phyloP scores from a whole-genome alignment of 2,797 vertebrate genomes.

The Bovichtus variegatus region DNA sequence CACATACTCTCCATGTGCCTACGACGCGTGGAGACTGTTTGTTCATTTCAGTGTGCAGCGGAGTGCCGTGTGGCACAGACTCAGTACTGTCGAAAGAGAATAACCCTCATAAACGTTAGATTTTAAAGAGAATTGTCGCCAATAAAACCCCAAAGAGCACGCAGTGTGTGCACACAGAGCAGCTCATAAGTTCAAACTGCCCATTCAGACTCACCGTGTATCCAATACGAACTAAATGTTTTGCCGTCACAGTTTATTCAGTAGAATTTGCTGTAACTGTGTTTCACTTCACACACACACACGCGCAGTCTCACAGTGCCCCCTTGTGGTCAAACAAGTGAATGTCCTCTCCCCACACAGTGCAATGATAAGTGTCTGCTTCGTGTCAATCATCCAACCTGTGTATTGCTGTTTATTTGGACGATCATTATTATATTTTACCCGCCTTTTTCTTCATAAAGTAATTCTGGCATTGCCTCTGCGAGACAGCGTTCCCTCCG shows the following conservation, averaged over 20 bases:
- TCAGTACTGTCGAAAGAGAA: too few species aligned
- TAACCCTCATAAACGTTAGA: too few species aligned
- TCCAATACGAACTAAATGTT: neutral
- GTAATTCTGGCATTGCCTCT: neutral
- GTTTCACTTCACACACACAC: constrained; percentile 9
- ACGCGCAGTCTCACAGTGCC: constrained; percentile 44
- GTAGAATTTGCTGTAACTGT: neutral
- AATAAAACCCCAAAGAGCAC: neutral
- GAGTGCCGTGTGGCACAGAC: constrained; percentile 7
- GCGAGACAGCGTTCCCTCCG: neutral
- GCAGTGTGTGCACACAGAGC: neutral
- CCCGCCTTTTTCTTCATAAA: neutral
- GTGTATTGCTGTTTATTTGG: neutral
- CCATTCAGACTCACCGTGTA: neutral
- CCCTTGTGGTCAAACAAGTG: constrained; percentile 55
- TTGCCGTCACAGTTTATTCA: constrained; percentile 1
- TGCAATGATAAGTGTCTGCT: neutral
- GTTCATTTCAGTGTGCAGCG: neutral
- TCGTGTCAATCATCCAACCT: constrained; percentile 5
- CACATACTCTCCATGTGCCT: neutral
- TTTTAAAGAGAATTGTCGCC: neutral
- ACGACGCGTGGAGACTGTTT: neutral
- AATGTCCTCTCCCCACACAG: constrained; percentile 3
- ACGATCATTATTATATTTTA: neutral
- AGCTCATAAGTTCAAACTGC: neutral